phyloP scores from a whole-genome alignment of 2,888 invertebrate species.

The Octonoba sinensis region DNA sequence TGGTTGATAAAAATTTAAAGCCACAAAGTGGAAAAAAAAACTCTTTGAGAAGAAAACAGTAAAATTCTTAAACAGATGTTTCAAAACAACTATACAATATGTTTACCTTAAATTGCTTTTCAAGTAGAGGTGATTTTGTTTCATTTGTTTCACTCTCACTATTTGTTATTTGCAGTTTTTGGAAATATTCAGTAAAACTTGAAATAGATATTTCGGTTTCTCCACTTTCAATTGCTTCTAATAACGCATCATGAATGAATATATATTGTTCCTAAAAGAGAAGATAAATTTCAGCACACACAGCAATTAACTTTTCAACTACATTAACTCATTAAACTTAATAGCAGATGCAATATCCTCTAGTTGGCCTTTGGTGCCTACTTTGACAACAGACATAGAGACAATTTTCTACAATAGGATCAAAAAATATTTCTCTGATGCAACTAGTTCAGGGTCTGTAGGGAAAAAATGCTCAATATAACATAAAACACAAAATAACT shows the following conservation, averaged over 20 bases:
- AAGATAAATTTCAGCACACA: neutral
- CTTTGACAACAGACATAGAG: too few species aligned
- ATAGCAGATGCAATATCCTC: too few species aligned
- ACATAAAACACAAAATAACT: too few species aligned
- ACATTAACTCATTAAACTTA: too few species aligned
- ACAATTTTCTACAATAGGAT: too few species aligned
- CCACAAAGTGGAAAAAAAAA: neutral
- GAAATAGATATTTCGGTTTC: constrained; percentile 82
- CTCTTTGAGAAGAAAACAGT: too few species aligned
- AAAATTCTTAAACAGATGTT: neutral
- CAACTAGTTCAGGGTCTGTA: too few species aligned
- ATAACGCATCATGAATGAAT: constrained; percentile 95
- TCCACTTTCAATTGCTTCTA: constrained; percentile 87
- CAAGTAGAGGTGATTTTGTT: constrained; percentile 72
- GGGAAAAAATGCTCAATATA: too few species aligned
- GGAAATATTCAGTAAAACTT: constrained; percentile 71
- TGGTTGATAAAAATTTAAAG: neutral
- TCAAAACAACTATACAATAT: neutral
- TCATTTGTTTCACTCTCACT: constrained; percentile 23
- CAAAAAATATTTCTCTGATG: too few species aligned
- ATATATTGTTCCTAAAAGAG: constrained; percentile 86
- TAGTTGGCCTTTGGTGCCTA: too few species aligned
- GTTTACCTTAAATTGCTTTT: constrained; percentile 76
- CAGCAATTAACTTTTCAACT: too few species aligned
- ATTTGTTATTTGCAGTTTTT: constrained; percentile 65